These are phyloP conservation scores for Uria aalge DNA, from an alignment of 2,113 vertebrate species.

Conservation along the genomic window DNA sequence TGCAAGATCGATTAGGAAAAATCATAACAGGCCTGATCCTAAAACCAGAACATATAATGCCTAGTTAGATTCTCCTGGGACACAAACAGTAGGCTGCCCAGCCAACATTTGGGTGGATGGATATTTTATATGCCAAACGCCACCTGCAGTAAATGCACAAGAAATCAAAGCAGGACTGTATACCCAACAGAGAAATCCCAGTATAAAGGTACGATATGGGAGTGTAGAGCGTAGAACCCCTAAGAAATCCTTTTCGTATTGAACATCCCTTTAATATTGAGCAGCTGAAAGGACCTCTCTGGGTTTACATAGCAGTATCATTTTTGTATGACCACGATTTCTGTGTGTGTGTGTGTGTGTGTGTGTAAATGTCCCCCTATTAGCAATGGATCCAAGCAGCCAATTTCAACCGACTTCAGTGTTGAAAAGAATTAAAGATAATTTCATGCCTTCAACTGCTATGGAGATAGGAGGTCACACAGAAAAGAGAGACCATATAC, in stretches of 20 bases:
- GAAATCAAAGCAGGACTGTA: background rate
- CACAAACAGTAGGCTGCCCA: background rate
- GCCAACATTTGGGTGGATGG: background rate
- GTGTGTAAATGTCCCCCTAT: background rate
- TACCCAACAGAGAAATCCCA: background rate
- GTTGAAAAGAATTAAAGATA: background rate
- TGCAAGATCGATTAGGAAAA: background rate
- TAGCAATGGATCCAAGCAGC: background rate
- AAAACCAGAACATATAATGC: background rate
- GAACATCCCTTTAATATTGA: background rate
- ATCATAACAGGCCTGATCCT: background rate
- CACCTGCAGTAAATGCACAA: background rate
- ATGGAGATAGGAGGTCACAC: background rate
- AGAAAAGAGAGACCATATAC: background rate
- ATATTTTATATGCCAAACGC: background rate
- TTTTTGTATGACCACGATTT: background rate
- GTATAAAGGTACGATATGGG: background rate
- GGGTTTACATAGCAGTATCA: background rate
- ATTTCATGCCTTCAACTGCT: background rate
- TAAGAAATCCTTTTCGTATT: background rate
- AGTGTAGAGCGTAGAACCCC: background rate
- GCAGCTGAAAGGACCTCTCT: background rate
- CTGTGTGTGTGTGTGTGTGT: background rate
- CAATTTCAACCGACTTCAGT: background rate
- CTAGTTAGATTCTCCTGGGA: background rate